Percentiles rank a stretch among this genome's conserved stretches.
Conservation (phyloP, 2,888 invertebrate species). For the Callimorpha dominula region DNA sequence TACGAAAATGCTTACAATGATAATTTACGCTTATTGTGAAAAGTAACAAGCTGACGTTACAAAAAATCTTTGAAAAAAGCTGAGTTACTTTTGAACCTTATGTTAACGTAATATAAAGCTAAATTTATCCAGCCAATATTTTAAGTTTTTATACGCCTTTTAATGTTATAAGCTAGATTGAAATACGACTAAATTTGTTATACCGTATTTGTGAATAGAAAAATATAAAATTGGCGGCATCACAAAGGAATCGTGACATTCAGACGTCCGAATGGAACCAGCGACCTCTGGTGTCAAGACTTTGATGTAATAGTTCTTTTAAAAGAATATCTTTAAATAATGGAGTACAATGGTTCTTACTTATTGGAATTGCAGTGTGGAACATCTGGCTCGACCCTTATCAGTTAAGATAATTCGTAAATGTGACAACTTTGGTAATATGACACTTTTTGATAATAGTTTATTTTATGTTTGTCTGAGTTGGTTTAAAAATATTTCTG, state of each 20-base stretch:
- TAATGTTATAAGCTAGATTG: slow-evolving; percentile 26
- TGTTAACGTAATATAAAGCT: background rate
- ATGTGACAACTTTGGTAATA: background rate
- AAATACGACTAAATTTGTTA: slow-evolving; percentile 22
- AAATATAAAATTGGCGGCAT: slow-evolving; percentile 18
- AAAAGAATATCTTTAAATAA: slow-evolving; percentile 28
- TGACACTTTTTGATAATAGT: background rate
- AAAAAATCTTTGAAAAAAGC: background rate
- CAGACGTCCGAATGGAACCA: slow-evolving; percentile 6
- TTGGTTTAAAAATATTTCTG: background rate
- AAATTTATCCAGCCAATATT: slow-evolving; percentile 12
- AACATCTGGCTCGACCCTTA: background rate
- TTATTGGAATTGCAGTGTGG: slow-evolving; percentile 11
- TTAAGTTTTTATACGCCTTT: slow-evolving; percentile 12
- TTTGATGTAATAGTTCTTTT: slow-evolving; percentile 21
- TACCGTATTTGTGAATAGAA: slow-evolving; percentile 25
- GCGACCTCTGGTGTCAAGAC: slow-evolving; percentile 17
- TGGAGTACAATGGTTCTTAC: slow-evolving; percentile 18
- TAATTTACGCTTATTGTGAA: background rate
- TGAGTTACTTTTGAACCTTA: background rate
- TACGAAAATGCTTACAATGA: background rate
- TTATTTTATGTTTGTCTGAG: background rate
- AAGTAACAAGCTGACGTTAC: background rate
- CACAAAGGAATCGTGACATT: slow-evolving; percentile 26
- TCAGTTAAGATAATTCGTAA: background rate